A percentile compares a stretch with the other conserved stretches of the same genome.
phyloP scores from a whole-genome alignment of 2,113 vertebrate genomes.

The Eurystomus gularis region DNA sequence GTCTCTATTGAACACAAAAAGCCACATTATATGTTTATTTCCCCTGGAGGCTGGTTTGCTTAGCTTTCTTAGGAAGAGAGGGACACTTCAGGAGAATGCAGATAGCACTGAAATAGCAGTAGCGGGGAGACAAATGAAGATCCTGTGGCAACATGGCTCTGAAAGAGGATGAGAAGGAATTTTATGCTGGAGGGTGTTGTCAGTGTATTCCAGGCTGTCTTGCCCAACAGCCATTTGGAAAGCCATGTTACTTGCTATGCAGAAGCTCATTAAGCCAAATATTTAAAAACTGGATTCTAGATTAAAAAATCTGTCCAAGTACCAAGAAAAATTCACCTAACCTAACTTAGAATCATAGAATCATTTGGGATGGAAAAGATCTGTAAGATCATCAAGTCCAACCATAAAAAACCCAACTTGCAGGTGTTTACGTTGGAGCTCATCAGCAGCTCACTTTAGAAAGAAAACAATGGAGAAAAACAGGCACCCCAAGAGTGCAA shows the following conservation, averaged over 20 bases:
- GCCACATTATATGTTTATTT: conserved; percentile 5
- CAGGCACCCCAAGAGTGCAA: background rate
- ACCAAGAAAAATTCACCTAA: background rate
- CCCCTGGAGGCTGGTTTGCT: conserved; percentile 2
- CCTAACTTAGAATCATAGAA: background rate
- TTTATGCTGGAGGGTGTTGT: background rate
- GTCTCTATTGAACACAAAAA: background rate
- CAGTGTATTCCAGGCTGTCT: background rate
- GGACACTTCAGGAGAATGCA: background rate
- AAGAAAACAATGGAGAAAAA: background rate
- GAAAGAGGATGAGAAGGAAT: background rate
- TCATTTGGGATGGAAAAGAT: background rate
- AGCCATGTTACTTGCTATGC: background rate
- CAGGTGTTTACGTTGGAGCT: background rate
- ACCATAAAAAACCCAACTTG: background rate
- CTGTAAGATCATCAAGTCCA: background rate
- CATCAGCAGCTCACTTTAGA: background rate
- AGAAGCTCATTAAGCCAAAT: background rate
- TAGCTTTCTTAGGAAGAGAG: background rate
- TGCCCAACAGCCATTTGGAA: background rate
- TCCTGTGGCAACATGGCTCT: background rate
- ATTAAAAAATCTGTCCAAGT: background rate
- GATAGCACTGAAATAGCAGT: background rate
- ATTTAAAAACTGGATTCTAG: background rate
- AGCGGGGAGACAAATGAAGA: background rate